Conservation (phyloP, 2,888 invertebrate genomes). For the Lobophora halterata region DNA sequence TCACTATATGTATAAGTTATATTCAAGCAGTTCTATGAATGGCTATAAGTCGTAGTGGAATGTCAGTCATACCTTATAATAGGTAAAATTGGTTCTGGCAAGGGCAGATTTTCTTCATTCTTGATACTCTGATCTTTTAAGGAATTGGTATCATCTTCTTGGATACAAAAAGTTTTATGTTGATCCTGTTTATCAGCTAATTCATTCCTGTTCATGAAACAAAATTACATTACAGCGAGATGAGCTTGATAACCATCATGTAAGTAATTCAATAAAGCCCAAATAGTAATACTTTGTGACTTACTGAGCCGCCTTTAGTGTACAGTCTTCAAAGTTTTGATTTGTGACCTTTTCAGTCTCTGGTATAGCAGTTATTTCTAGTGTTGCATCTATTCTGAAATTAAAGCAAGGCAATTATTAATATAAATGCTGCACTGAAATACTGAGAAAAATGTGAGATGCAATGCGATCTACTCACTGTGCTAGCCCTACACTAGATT, state of each 20-base stretch:
- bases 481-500: background rate
- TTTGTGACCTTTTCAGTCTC: background rate
- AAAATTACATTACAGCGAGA: background rate
- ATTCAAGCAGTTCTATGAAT: no score
- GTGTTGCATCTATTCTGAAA: background rate
- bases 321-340: background rate
- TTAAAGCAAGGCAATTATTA: no score
- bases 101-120: constrained; percentile 3
- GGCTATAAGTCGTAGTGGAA: no score
- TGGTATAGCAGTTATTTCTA: background rate
- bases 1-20: no score
- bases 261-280: no score
- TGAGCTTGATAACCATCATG: no score
- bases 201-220: constrained; percentile 11
- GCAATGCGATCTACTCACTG: constrained; percentile 6
- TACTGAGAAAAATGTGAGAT: no score
- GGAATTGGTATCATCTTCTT: constrained; percentile 14
- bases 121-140: constrained; percentile 2
- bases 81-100: constrained; percentile 39
- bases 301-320: background rate
- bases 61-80: constrained; percentile 42
- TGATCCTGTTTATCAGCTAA: background rate
- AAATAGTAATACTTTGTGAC: background rate
- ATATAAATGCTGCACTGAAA: no score
- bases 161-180: constrained; percentile 1